A percentile compares a stretch with the other conserved stretches of the same genome.
Evolutionary conservation across 2,113 vertebrate genomes (phyloP).

Genomic region (Aptenodytes forsteri): DNA sequence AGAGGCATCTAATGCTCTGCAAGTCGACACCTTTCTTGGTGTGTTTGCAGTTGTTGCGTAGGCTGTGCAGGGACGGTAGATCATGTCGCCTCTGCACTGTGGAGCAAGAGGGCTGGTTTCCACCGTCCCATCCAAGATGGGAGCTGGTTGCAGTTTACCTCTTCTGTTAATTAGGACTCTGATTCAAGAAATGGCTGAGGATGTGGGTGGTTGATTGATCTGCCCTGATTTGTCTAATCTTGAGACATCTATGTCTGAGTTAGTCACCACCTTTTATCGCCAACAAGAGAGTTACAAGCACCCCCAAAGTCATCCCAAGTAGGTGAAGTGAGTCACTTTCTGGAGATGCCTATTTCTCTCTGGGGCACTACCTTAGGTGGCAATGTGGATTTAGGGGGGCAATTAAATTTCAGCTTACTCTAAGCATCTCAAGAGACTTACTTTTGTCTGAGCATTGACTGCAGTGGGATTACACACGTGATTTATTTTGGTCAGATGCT

Average conservation of each 20-base stretch:
- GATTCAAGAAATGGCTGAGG: neutral
- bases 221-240: neutral
- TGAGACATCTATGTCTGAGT: neutral
- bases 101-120: neutral
- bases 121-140: neutral
- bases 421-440: neutral
- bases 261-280: neutral
- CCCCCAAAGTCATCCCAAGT: accelerated
- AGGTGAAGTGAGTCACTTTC: neutral
- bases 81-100: accelerated
- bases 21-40: accelerated
- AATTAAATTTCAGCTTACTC: neutral
- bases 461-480: accelerated
- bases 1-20: accelerated
- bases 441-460: neutral
- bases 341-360: neutral
- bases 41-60: neutral
- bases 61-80: accelerated
- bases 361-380: neutral
- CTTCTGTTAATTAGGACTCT: neutral
- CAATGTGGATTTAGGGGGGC: neutral
- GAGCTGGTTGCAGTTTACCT: neutral
- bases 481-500: neutral
- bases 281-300: neutral
- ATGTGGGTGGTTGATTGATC: neutral